These are phyloP conservation scores for Caenorhabditis afra DNA, from an alignment of 2,888 invertebrate species.

Conservation along the genomic window DNA sequence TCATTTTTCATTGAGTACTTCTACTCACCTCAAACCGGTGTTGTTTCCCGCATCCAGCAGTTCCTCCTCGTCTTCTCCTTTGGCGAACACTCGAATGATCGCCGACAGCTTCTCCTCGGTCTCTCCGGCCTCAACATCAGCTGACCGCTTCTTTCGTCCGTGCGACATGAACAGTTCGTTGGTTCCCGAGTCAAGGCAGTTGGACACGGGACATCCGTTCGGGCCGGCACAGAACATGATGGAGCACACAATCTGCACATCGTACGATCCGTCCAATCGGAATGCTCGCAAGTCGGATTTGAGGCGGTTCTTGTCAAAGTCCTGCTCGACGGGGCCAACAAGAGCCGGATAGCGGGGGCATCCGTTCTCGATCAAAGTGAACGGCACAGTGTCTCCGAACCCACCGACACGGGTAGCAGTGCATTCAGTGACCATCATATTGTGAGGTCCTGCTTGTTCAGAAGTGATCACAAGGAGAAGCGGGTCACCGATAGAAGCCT, in stretches of 20 bases:
- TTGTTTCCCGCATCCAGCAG: constrained; percentile 46
- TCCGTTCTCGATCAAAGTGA: constrained; percentile 80
- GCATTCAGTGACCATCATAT: constrained; percentile 81
- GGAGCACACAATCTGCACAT: constrained; percentile 80
- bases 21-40: constrained; percentile 25
- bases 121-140: constrained; percentile 62
- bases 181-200: constrained; percentile 80
- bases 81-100: constrained; percentile 80
- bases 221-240: constrained; percentile 81
- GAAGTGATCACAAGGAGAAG: constrained; percentile 77
- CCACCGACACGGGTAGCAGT: constrained; percentile 80
- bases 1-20: neutral
- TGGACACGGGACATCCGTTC: constrained; percentile 80
- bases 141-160: constrained; percentile 79
- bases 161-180: constrained; percentile 80
- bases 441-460: constrained; percentile 80
- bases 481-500: constrained; percentile 80
- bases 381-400: constrained; percentile 80
- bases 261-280: constrained; percentile 80
- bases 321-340: constrained; percentile 80
- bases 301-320: constrained; percentile 80
- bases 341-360: constrained; percentile 79
- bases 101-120: constrained; percentile 79
- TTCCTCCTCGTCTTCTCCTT: constrained; percentile 79
- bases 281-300: constrained; percentile 80